Evolutionary conservation across 2,113 vertebrate species (phyloP), one percentile per base, ranked within the genome.

Genomic region (Lates calcarifer): DNA sequence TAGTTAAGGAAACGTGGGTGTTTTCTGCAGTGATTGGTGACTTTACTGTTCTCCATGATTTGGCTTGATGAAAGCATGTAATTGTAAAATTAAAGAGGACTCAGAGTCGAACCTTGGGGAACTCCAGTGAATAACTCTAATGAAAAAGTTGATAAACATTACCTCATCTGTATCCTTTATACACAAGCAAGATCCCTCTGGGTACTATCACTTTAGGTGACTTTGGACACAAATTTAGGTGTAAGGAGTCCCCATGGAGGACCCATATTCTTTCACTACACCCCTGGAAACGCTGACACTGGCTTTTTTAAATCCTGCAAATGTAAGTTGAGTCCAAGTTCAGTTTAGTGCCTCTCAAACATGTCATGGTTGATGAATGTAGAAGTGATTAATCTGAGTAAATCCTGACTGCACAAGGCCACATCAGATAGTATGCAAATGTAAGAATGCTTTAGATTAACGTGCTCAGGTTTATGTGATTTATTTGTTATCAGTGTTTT

Each of bases 361-460:
- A 66, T 18, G 33, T 74, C 79, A 61, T 1, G 3, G 28, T 13
- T 81, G 75, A 75, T 55, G 56, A 77, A 63, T 8, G 61, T 31
- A 31, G 65, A 60, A 62, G 73, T 57, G 47, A 85, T 79, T 87
- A 78, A 86, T 81, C 74, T 47, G 15, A 1, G 43, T 82, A 74
- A 90, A 87, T 85, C 73, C 81, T 1, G 49, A 13, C 57, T 20
- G 45, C 80, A 79, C 22, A 1, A 49, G 31, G 65, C 66, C 31
- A 56, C 72, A 55, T 79, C 55, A 82, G 66, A 68, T 81, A 69
- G 39, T 65, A 81, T 31, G 69, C n/a, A 81, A 78, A 81, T 70
- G 56, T 29, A 2, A 14, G 57, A 63, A 72, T 33, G 41, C 28
- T 69, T 72, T 3, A 68, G 61, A 81, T 79, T 13, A 79, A 73